These are phyloP conservation scores for Neodiprion virginianus DNA, from an alignment of 1,140 invertebrate genomes.

Conservation along the genomic window DNA sequence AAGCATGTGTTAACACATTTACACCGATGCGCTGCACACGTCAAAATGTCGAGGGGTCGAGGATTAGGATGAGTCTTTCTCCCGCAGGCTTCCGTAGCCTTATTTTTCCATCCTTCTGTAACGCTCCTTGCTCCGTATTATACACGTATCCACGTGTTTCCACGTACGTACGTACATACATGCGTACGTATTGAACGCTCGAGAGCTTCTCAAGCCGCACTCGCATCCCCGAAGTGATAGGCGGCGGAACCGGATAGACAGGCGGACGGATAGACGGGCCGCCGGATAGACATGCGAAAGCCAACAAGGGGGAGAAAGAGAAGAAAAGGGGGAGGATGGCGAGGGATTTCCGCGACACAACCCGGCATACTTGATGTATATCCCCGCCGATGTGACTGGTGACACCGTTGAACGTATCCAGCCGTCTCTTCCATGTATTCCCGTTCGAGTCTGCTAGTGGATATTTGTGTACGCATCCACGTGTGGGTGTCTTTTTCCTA, in stretches of 20 bases:
- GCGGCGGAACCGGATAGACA: not conserved
- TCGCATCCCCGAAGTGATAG: too few relatives aligned
- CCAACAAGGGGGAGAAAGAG: not conserved
- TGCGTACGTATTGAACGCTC: not conserved
- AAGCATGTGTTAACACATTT: not conserved
- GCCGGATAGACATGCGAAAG: not conserved
- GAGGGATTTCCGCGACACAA: not conserved
- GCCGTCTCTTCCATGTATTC: too few relatives aligned
- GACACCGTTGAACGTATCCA: not conserved
- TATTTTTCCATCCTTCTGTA: too few relatives aligned
- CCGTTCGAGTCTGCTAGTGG: too few relatives aligned
- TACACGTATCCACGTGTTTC: not conserved
- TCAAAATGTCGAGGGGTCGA: not conserved
- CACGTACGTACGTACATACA: not conserved
- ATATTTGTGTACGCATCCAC: too few relatives aligned
- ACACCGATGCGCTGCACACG: not conserved
- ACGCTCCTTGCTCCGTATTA: not conserved
- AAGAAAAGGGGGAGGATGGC: not conserved
- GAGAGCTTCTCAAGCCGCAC: not conserved
- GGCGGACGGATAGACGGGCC: not conserved
- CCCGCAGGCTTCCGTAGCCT: too few relatives aligned
- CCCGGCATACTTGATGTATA: not conserved
- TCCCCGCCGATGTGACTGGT: not conserved
- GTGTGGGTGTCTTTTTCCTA: too few relatives aligned
- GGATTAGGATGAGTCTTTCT: not conserved